Base-by-base conservation (phyloP, 2,797 vertebrate genomes). In the Manis crassicaudata region DNA sequence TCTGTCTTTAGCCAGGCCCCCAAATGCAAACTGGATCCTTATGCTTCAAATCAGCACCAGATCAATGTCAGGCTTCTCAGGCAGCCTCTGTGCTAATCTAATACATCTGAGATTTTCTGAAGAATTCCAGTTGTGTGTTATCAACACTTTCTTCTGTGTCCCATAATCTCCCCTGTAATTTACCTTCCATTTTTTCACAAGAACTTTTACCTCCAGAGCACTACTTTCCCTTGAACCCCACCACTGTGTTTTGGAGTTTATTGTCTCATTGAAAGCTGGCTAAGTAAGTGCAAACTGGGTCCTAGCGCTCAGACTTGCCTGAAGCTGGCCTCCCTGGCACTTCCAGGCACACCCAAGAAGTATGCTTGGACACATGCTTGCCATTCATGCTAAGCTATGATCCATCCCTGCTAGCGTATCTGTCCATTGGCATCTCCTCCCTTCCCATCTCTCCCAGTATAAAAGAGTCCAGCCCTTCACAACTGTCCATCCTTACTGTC, bases 341-440 rank as follows among this genome's bases (percentile, higher is more conserved):
- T 35, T 16, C 7, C 14, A 27, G 2, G 14, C 4, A 56, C 4
- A 1, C 11, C 10, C 21, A 2, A n/a, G 23, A 86, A n/a, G 12
- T 7, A 7, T 72, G 7, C 40, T 83, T 40, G 25, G 17, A 35
- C 32, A 62, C 21, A 21, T 60, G 40, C 60, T 84, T 94, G 23
- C 20, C 18, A 0, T 40, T 75, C 20, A 18, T 60, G 58, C 46
- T 46, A 46, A 46, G 20, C 23, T 68, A 10, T 40, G 32, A 3
- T 7, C 20, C 4, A 56, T 63, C 1, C 10, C 16, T 92, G 35
- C 11, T 79, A 50, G 79, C 73, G 43, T 75, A 65, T 27, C 6
- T 70, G 7, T 35, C 23, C 23, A 3, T 82, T 25, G 11, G 4
- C 46, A 23, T 72, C 27, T 82, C 58, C 14, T 81, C 40, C 13